Evolutionary conservation across 2,797 vertebrate species (phyloP).

Genomic region (Argya squamiceps): DNA sequence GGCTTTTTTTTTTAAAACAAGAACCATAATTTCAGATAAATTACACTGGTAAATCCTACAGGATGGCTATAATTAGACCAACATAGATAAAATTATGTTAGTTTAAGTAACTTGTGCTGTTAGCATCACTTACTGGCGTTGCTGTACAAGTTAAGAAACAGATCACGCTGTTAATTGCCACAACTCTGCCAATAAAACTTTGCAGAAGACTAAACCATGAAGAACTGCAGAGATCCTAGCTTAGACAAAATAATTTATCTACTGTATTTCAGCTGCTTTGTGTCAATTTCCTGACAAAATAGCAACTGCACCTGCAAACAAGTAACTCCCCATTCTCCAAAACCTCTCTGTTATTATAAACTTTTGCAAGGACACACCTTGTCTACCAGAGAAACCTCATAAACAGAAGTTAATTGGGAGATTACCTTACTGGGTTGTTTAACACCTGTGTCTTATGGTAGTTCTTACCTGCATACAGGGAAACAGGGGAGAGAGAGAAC

Average conservation of each 20-base stretch:
- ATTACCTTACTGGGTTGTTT: not conserved
- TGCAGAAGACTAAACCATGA: not conserved
- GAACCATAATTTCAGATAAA: not conserved
- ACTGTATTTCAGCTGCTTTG: not conserved
- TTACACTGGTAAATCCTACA: not conserved
- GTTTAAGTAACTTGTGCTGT: not conserved
- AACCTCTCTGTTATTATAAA: not conserved
- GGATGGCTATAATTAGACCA: not conserved
- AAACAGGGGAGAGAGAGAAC: not conserved
- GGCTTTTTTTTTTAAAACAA: not conserved
- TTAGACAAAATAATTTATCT: not conserved
- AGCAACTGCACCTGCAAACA: not conserved
- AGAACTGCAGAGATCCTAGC: not conserved
- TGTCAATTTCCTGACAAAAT: not conserved
- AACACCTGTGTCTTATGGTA: not conserved
- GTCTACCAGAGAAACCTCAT: not conserved
- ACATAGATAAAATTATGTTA: not conserved
- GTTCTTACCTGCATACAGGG: not conserved
- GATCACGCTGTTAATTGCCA: not conserved
- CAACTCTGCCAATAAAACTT: not conserved
- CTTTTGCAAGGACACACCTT: not conserved
- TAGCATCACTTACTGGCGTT: not conserved
- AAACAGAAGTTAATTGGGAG: not conserved
- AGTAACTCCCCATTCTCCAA: not conserved
- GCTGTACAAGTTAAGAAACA: not conserved